A percentile compares a stretch with the other conserved stretches of the same genome.
Conservation (phyloP, 2,888 invertebrate species). For the Harmothoe impar region DNA sequence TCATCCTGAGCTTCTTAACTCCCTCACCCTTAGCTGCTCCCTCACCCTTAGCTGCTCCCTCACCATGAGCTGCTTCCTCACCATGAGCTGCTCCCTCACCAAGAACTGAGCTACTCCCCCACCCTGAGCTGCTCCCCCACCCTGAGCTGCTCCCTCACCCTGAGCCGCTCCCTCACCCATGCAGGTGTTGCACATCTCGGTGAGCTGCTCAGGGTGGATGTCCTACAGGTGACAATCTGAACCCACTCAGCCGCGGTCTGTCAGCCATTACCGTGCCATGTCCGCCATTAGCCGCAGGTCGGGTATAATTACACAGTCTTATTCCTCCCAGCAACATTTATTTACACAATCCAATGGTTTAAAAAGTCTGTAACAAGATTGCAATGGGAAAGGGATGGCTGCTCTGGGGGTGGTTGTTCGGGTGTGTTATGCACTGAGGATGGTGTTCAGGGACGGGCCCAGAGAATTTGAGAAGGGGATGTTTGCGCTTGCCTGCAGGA, state of each 20-base stretch:
- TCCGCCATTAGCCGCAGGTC: background rate
- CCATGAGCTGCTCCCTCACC: background rate
- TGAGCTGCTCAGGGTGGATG: background rate
- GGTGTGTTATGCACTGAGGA: too few species aligned
- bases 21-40: background rate
- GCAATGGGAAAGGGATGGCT: too few species aligned
- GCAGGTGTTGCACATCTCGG: background rate
- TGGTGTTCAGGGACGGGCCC: too few species aligned
- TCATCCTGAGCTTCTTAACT: background rate
- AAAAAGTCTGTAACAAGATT: too few species aligned
- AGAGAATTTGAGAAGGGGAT: too few species aligned
- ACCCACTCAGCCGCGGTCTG: background rate
- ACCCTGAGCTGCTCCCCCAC: background rate
- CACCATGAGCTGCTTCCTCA: too few species aligned
- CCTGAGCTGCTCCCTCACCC: too few species aligned
- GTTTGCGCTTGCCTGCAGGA: too few species aligned
- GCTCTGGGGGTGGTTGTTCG: too few species aligned
- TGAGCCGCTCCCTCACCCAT: too few species aligned
- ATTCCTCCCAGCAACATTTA: background rate
- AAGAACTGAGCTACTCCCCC: background rate
- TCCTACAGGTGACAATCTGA: background rate
- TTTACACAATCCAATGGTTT: too few species aligned
- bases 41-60: too few species aligned
- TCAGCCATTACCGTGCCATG: background rate
- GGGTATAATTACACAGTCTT: background rate